Base-by-base conservation (phyloP, 2,113 vertebrate species). In the Poicephalus gulielmi region DNA sequence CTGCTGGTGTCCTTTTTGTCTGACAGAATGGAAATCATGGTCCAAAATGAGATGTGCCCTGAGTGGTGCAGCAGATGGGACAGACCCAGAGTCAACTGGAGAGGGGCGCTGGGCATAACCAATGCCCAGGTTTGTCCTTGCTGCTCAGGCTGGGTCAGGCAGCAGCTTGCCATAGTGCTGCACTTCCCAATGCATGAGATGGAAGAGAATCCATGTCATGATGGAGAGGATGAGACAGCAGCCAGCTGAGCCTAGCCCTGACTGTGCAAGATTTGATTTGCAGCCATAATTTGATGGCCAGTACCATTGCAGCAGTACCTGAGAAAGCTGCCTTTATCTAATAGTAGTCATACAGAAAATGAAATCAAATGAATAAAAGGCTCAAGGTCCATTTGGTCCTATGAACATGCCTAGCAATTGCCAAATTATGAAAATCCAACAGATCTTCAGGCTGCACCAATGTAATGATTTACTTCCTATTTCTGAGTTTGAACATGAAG, bases 291-390 rank as follows among this genome's bases (percentile, higher is more conserved):
- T 31, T 20, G 74, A 90, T 52, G 68, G 63, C 59, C 73, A 13
- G 76, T 3, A 25, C 63, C 64, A 9, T 3, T 3, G 68, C 92
- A 69, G 92, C 10, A 1, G 46, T 8, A 69, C 77, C 91, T 64
- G 81, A 85, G 86, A 55, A 89, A 92, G 83, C 86, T 55, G 41
- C 69, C 31, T 91, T 95, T 73, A 85, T 88, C 88, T 96, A 73
- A 91, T 11, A 76, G 81, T 67, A 86, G 78, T 83, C 91, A 91
- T 84, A 77, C 83, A 83, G 95, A 92, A 92, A 95, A 95, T 73
- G 62, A 94, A 93, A 92, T 92, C 33, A 83, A 59, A 84, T 64
- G 17, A 87, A 86, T 31, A 57, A 90, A 92, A 86, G 66, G 33
- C 76, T 86, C 52, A 35, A 39, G 92, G 92, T 82, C 67, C 57